phyloP scores from a whole-genome alignment of 2,888 invertebrate genomes.

The Eurytoma adleriae region DNA sequence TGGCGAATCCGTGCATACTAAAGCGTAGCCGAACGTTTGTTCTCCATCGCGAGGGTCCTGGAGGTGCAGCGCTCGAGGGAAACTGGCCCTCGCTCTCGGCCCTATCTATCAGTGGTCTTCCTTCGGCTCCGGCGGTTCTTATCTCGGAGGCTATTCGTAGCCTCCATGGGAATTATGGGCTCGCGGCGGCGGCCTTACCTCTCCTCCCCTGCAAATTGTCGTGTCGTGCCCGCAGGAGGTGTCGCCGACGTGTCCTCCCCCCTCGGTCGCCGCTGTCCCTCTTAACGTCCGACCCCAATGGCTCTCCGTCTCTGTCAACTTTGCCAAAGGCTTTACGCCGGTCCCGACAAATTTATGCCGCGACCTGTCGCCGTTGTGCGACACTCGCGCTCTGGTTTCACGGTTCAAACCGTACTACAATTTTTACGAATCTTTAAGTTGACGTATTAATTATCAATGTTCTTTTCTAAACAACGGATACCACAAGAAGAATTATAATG shows the following conservation, averaged over 20 bases:
- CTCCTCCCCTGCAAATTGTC: slow-evolving; percentile 48
- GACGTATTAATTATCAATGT: too few species aligned
- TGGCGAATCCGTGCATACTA: neutral
- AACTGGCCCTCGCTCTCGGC: slow-evolving; percentile 1
- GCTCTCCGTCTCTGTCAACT: slow-evolving; percentile 51
- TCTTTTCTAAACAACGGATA: too few species aligned
- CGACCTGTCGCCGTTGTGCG: slow-evolving; percentile 1
- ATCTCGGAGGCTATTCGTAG: slow-evolving; percentile 10
- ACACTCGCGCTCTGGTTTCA: neutral
- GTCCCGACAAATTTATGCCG: slow-evolving; percentile 42
- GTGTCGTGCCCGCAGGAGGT: slow-evolving; percentile 49
- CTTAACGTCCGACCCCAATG: neutral
- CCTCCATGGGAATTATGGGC: slow-evolving; percentile 47
- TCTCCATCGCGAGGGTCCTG: neutral
- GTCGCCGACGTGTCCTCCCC: slow-evolving; percentile 54
- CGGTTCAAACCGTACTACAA: too few species aligned
- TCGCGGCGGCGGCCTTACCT: neutral
- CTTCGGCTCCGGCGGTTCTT: neutral
- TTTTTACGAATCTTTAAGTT: too few species aligned
- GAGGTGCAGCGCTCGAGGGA: neutral
- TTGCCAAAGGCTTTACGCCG: slow-evolving; percentile 27
- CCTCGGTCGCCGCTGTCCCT: neutral
- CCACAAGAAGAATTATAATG: too few species aligned
- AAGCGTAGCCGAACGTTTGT: neutral
- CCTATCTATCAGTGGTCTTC: neutral